Evolutionary conservation across 2,113 vertebrate species (phyloP).

Genomic region (Phylloscopus whistleri): DNA sequence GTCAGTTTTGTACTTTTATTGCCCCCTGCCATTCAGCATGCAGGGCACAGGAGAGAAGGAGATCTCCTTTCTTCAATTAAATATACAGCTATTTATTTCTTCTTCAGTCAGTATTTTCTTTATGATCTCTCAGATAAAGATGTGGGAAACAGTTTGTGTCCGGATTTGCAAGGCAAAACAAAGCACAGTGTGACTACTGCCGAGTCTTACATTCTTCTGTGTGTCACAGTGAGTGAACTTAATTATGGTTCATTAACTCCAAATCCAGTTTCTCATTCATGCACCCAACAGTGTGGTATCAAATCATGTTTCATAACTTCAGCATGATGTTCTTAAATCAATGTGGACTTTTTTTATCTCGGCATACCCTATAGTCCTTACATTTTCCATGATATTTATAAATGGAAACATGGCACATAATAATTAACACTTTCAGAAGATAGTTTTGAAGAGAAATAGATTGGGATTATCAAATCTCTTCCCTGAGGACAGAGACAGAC

Average conservation of each 20-base stretch:
- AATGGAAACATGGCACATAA: background rate
- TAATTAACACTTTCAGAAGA: conserved; percentile 31
- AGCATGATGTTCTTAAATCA: conserved; percentile 41
- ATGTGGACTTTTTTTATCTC: background rate
- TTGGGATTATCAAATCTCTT: conserved; percentile 20
- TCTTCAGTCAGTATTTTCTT: background rate
- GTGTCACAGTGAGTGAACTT: conserved; percentile 55
- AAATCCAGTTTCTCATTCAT: conserved; percentile 42
- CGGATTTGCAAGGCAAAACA: conserved; percentile 45
- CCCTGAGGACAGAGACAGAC: background rate
- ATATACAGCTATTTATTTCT: background rate
- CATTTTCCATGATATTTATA: background rate
- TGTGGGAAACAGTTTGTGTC: conserved; percentile 38
- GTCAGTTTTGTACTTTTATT: background rate
- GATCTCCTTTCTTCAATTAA: background rate
- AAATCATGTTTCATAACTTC: conserved; percentile 44
- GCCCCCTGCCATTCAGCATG: background rate
- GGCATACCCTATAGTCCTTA: background rate
- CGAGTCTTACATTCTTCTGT: conserved; percentile 36
- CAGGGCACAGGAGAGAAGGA: background rate
- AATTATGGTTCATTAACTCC: conserved; percentile 57
- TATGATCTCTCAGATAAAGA: background rate
- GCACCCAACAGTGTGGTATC: conserved; percentile 22
- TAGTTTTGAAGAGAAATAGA: background rate
- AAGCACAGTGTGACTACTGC: conserved; percentile 21